Percentiles rank a stretch among this genome's conserved stretches.
Conservation (phyloP, 2,888 invertebrate genomes). For the Yponomeuta malinellus region DNA sequence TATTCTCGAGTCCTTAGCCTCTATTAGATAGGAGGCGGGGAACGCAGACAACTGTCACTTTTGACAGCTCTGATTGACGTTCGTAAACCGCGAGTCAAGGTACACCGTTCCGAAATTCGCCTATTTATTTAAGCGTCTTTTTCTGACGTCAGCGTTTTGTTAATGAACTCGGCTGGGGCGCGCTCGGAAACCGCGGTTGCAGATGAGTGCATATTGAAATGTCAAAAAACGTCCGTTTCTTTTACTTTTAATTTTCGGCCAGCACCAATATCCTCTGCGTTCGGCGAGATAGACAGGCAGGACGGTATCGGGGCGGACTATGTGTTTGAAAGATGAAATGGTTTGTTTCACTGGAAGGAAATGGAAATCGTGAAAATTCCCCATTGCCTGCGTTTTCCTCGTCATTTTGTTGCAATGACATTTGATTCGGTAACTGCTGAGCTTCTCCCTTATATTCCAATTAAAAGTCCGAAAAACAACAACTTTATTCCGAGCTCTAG, state of each 20-base stretch:
- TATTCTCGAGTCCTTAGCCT: conserved; percentile 65
- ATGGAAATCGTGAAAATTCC: conserved; percentile 52
- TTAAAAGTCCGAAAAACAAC: neutral
- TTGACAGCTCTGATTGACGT: conserved; percentile 72
- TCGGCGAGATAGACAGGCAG: conserved; percentile 52
- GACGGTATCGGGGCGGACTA: conserved; percentile 38
- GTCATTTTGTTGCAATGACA: neutral
- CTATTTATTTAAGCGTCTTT: conserved; percentile 17
- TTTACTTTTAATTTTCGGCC: conserved; percentile 69
- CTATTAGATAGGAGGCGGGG: conserved; percentile 54
- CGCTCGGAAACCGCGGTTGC: conserved; percentile 27
- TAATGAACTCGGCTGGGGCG: conserved; percentile 44
- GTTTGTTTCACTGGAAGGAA: conserved; percentile 63
- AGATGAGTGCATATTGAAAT: conserved; percentile 72
- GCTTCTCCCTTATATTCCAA: neutral
- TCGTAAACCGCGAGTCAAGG: conserved; percentile 64
- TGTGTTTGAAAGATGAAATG: conserved; percentile 58
- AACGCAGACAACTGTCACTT: conserved; percentile 71
- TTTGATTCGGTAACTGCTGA: neutral
- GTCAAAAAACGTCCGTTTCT: conserved; percentile 68
- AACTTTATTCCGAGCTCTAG: conserved; percentile 28
- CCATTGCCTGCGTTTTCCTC: conserved; percentile 36
- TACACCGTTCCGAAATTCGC: conserved; percentile 10
- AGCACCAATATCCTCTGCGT: conserved; percentile 66
- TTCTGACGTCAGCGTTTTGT: conserved; percentile 26